Base-by-base conservation (phyloP, 2,888 invertebrate genomes). In the Agrotis segetum region DNA sequence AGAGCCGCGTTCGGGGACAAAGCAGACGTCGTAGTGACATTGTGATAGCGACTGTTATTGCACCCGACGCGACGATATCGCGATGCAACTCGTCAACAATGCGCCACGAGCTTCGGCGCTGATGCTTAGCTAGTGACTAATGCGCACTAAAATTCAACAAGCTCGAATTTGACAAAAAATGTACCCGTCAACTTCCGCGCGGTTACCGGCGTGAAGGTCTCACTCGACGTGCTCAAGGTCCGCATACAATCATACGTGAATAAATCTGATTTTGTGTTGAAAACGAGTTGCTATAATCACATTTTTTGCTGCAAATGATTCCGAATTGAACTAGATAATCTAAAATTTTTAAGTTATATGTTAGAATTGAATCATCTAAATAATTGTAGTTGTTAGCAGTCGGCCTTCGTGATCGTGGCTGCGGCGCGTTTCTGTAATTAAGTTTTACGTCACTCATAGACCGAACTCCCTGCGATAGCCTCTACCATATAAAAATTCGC, bases 121-220 rank as follows among this genome's bases (percentile, higher is more conserved):
- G 91, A 91, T 93, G 92, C 92, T 92, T 91, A 91, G 90, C 91
- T 87, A 90, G 91, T 94, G 95, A 95, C 94, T 95, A 95, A 95
- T 93, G 95, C 94, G 93, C 92, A 91, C 90, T 93, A 92, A 92
- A 94, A 93, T 91, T 91, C 92, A 91, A 92, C 95, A 89, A 95
- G 94, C 92, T 92, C 93, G 90, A 94, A 93, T 94, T 94, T 94
- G 92, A 94, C 95, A 95, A 96, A 96, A 92, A 95, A 92, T 89
- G 88, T 92, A 92, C 91, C 92, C 92, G 93, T 89, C 94, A 90
- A 95, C 95, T 96, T 96, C 96, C 96, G 96, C 96, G 95, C 96
- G 92, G 96, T 96, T 95, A 96, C 96, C 89, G 92, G 91, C 94
- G 94, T 93, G 95, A 96, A 96, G 96, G 96, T 95, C 96, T 95